Conservation (phyloP, 2,888 invertebrate genomes). For the Ormyrus labotus region DNA sequence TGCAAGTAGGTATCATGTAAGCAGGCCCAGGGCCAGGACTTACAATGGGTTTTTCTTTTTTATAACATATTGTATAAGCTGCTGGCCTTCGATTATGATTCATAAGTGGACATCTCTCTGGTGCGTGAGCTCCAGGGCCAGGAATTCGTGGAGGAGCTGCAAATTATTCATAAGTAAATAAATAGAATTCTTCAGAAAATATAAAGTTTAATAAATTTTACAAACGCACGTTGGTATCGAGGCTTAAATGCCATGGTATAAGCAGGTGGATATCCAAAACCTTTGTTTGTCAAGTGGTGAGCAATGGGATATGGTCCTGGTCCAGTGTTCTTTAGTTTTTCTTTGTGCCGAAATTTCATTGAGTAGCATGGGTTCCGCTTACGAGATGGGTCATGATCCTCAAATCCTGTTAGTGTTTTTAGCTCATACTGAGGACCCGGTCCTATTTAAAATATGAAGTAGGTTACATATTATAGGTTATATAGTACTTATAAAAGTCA, state of each 20-base stretch:
- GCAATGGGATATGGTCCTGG: constrained; percentile 77
- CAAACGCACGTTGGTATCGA: constrained; percentile 21
- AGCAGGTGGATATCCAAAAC: constrained; percentile 77
- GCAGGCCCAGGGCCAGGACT: constrained; percentile 79
- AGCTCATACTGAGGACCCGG: constrained; percentile 83
- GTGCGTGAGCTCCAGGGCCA: constrained; percentile 82
- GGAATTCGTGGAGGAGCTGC: constrained; percentile 73
- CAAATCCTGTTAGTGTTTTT: constrained; percentile 80
- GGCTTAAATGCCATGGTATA: constrained; percentile 77
- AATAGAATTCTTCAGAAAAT: not conserved
- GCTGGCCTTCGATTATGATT: constrained; percentile 78
- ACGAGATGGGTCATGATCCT: constrained; percentile 80
- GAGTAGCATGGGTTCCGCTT: constrained; percentile 82
- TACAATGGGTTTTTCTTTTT: constrained; percentile 65
- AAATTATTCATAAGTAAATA: constrained; percentile 4
- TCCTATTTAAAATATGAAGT: constrained; percentile 73
- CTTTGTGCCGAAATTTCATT: constrained; percentile 76
- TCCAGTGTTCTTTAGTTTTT: constrained; percentile 63
- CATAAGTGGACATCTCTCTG: constrained; percentile 78
- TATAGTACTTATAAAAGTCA: constrained; percentile 4
- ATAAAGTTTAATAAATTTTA: constrained; percentile 8
- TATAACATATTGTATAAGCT: constrained; percentile 78
- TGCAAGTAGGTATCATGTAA: constrained; percentile 77
- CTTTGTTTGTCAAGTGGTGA: constrained; percentile 76
- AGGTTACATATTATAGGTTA: constrained; percentile 17